phyloP scores from a whole-genome alignment of 35 echinoderm and acorn worm genomes.

The Apostichopus parvimensis region DNA sequence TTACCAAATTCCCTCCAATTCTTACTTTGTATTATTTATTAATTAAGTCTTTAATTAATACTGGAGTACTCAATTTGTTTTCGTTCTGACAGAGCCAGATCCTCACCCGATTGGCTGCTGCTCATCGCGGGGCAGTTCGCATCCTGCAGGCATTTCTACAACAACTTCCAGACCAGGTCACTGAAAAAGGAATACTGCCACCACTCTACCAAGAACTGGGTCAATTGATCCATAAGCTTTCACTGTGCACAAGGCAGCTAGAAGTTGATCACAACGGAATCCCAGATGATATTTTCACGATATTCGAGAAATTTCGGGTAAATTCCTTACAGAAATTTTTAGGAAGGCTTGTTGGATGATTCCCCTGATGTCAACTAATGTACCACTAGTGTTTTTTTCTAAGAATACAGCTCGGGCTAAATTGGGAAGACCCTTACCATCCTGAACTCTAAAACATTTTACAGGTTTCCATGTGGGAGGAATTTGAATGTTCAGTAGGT shows the following conservation, averaged over 20 bases:
- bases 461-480: too few species aligned
- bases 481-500: too few species aligned
- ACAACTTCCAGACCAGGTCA: conserved; percentile 69
- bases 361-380: too few species aligned
- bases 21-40: not conserved
- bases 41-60: too few species aligned
- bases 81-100: conserved; percentile 56
- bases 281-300: conserved; percentile 63
- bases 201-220: conserved; percentile 78
- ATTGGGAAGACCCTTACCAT: too few species aligned
- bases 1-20: too few species aligned
- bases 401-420: too few species aligned
- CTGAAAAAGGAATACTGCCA: conserved; percentile 47
- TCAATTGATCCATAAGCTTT: conserved; percentile 67
- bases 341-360: not conserved
- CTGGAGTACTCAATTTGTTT: not conserved
- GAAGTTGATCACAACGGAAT: conserved; percentile 69
- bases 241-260: conserved; percentile 67
- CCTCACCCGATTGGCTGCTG: conserved; percentile 67
- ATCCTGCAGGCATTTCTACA: conserved; percentile 78
- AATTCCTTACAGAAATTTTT: not conserved
- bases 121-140: conserved; percentile 77
- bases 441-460: too few species aligned
- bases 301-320: conserved; percentile 62
- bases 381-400: too few species aligned